Percentiles rank a stretch among this genome's conserved stretches.
phyloP scores from a whole-genome alignment of 2,888 invertebrate genomes.

The Sphaeridia pumilis region DNA sequence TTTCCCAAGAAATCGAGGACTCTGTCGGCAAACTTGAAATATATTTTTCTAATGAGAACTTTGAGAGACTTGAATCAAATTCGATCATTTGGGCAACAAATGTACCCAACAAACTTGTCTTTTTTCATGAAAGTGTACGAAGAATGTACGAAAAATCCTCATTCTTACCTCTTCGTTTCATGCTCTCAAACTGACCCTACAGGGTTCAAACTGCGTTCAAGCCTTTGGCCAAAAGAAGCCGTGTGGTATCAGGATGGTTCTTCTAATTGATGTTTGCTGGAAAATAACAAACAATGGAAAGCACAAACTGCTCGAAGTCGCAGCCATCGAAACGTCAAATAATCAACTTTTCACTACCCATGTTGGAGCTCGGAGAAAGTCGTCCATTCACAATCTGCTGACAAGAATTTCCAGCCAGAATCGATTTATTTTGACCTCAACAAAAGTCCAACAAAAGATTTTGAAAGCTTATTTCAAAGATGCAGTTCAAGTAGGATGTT shows the following conservation, averaged over 20 bases:
- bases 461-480: too few relatives aligned
- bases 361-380: too few relatives aligned
- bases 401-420: too few relatives aligned
- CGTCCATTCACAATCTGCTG: too few relatives aligned
- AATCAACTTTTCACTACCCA: too few relatives aligned
- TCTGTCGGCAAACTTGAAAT: background rate
- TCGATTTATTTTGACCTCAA: too few relatives aligned
- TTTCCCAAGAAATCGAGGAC: background rate
- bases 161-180: background rate
- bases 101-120: background rate
- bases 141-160: background rate
- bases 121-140: background rate
- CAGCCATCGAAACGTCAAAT: too few relatives aligned
- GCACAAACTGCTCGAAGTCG: too few relatives aligned
- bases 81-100: background rate
- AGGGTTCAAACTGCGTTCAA: background rate
- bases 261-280: background rate
- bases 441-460: too few relatives aligned
- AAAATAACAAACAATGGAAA: too few relatives aligned
- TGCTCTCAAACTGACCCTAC: background rate
- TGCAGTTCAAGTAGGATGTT: too few relatives aligned
- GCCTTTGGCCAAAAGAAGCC: background rate
- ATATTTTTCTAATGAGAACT: background rate
- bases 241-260: background rate
- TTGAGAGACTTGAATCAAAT: background rate